phyloP scores from a whole-genome alignment of 2,113 vertebrate species.

The Cololabis saira region DNA sequence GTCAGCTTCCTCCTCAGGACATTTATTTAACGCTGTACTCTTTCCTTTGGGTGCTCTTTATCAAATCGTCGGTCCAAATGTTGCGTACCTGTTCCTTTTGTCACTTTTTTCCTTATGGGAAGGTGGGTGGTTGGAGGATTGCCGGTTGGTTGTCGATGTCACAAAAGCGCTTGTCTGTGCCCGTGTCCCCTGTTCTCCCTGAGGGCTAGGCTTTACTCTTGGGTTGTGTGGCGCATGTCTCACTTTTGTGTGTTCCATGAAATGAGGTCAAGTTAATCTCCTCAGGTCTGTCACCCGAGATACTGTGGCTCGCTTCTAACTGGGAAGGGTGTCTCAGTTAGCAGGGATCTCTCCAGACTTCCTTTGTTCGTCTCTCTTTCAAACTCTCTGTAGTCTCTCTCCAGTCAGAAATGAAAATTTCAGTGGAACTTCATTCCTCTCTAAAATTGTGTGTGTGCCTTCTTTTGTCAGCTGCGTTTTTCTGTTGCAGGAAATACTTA shows the following conservation, averaged over 20 bases:
- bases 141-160: constrained; percentile 60
- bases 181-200: constrained; percentile 57
- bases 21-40: constrained; percentile 1
- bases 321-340: constrained; percentile 48
- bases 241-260: constrained; percentile 73
- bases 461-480: constrained; percentile 26
- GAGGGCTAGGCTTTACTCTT: constrained; percentile 68
- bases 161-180: constrained; percentile 59
- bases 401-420: constrained; percentile 20
- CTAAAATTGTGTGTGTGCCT: constrained; percentile 27
- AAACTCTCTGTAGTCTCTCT: constrained; percentile 11
- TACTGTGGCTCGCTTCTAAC: constrained; percentile 47
- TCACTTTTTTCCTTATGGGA: constrained; percentile 42
- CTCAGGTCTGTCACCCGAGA: constrained; percentile 75
- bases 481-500: constrained; percentile 11
- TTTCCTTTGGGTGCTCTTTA: constrained; percentile 15
- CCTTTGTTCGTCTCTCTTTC: constrained; percentile 53
- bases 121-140: constrained; percentile 13
- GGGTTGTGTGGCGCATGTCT: constrained; percentile 73
- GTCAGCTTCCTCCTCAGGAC: constrained; percentile 25
- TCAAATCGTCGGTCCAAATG: constrained; percentile 32
- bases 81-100: constrained; percentile 40
- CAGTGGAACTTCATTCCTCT: constrained; percentile 25
- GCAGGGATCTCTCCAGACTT: constrained; percentile 39
- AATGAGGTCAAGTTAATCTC: constrained; percentile 80